Percentiles rank a stretch among this genome's conserved stretches.
Conservation (phyloP, 2,113 vertebrate species). For the Dendropsophus ebraccatus region DNA sequence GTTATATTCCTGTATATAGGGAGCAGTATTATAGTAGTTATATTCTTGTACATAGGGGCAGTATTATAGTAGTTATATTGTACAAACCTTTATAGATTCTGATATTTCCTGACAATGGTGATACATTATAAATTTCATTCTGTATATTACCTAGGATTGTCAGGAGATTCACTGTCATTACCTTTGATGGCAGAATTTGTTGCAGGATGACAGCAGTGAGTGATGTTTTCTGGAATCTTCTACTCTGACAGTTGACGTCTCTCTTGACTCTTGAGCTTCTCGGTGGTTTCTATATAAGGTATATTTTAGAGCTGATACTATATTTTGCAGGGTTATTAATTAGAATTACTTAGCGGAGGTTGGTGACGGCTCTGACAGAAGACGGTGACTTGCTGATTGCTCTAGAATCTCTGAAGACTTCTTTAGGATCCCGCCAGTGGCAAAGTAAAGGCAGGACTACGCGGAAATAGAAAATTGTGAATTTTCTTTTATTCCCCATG, state of each 20-base stretch:
- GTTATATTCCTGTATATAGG: too few relatives aligned
- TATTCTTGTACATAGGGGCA: too few relatives aligned
- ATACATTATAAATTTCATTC: neutral
- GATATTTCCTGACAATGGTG: neutral
- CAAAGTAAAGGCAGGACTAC: neutral
- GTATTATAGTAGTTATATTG: too few relatives aligned
- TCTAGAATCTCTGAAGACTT: neutral
- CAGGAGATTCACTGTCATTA: neutral
- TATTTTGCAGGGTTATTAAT: constrained; percentile 5
- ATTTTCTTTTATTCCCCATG: neutral
- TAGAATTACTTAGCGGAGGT: neutral
- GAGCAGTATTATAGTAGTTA: too few relatives aligned
- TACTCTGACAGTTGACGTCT: neutral
- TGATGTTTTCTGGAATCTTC: neutral
- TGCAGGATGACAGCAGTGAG: neutral
- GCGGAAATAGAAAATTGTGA: neutral
- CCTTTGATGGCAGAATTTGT: neutral
- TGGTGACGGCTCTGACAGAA: constrained; percentile 13
- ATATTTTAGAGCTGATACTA: neutral
- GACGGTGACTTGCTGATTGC: neutral
- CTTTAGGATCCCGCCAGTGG: neutral
- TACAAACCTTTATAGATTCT: neutral
- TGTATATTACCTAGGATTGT: neutral
- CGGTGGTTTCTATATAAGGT: neutral
- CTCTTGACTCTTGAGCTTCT: neutral